phyloP scores from a whole-genome alignment of 2,888 invertebrate species.

The Dendrolimus pini region DNA sequence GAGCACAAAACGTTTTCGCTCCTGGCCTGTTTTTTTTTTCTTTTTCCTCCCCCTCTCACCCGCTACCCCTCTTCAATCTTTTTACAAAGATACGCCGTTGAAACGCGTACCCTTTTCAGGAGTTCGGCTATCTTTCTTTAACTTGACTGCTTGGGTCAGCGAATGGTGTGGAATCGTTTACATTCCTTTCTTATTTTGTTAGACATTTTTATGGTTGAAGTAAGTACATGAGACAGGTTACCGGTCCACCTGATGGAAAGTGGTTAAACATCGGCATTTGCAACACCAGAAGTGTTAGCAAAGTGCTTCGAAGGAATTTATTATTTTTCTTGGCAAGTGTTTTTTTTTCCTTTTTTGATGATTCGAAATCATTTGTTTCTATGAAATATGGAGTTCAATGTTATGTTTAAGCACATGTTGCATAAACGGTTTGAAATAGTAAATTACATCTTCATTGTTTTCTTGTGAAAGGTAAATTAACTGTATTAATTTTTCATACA shows the following conservation, averaged over 20 bases:
- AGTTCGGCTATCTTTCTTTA: constrained; percentile 71
- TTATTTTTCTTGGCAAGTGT: neutral
- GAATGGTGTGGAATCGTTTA: constrained; percentile 33
- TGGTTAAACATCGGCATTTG: no score
- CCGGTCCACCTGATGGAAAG: no score
- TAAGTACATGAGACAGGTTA: no score
- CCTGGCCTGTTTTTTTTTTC: constrained; percentile 31
- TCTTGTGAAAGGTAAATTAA: neutral
- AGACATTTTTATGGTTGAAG: no score
- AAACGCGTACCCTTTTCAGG: constrained; percentile 73
- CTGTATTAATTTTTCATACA: no score
- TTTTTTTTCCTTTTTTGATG: neutral
- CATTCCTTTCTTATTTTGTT: constrained; percentile 1
- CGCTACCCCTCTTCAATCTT: constrained; percentile 46
- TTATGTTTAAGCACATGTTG: no score
- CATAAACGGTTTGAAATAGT: neutral
- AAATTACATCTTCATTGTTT: constrained; percentile 13
- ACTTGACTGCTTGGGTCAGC: constrained; percentile 55
- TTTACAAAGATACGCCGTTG: constrained; percentile 41
- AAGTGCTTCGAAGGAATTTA: no score
- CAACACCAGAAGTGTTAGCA: no score
- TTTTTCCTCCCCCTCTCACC: constrained; percentile 13
- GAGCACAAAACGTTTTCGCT: constrained; percentile 39
- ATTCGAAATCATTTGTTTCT: neutral
- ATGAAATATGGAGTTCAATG: neutral